Base-by-base conservation (phyloP, 2,797 vertebrate genomes). In the Sebastes matsubarae region DNA sequence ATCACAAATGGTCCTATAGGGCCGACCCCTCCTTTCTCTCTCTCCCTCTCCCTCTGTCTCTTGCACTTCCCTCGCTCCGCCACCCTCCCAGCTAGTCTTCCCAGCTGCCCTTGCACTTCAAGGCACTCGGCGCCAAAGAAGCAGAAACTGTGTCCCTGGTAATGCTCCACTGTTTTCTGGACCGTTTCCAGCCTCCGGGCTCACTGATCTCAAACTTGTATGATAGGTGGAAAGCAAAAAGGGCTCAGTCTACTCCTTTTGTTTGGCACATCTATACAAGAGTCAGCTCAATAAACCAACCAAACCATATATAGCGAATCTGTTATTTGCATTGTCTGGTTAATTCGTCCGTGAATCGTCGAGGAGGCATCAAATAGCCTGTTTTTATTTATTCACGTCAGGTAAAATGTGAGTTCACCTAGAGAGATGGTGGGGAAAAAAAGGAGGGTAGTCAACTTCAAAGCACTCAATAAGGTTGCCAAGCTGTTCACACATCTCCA, bases 1-100 rank as follows among this genome's bases (percentile, higher is more conserved):
- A 97, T 95, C 97, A 97, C 97, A 98, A 98, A 98, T 97, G 97
- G 97, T 97, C 97, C 97, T 98, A 96, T 96, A 97, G 97, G 96
- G 97, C 96, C 92, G 82, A 93, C 94, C 91, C 92, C 87, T 88
- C 89, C 91, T 82, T 83, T 83, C 82, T 80, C 86, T 52, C 42
- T 83, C 88, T 89, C 84, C 68, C 81, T 76, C 86, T 91, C 87
- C 83, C 85, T 80, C 88, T 85, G 75, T 92, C 89, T 86, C 86
- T 72, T 81, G 66, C 90, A 87, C 85, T 83, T 87, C 83, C 88
- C 90, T 88, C 88, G 79, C 84, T 87, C 88, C 72, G 65, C 83
- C 88, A 85, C 82, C 86, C 87, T 88, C 88, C 80, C 86, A 84
- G 86, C 87, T 71, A 81, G 85, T 92, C 90, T 95, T 95, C 92